phyloP scores from a whole-genome alignment of 2,888 invertebrate species.

The Plagiodera versicolora region DNA sequence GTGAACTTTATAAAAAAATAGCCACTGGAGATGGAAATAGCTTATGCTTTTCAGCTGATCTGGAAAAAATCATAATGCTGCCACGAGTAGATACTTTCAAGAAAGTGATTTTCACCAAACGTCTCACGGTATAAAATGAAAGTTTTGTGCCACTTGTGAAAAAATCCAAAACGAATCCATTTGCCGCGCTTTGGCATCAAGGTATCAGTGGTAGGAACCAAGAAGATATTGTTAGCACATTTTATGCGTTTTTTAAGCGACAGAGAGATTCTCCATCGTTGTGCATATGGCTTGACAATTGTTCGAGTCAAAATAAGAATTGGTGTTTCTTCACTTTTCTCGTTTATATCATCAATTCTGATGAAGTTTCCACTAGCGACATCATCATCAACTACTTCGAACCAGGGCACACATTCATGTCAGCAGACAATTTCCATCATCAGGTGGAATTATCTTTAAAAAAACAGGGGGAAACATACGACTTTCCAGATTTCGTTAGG shows the following conservation, averaged over 20 bases:
- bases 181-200: slow-evolving; percentile 39
- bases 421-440: slow-evolving; percentile 16
- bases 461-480: slow-evolving; percentile 16
- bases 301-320: slow-evolving; percentile 19
- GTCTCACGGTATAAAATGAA: slow-evolving; percentile 15
- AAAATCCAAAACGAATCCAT: slow-evolving; percentile 13
- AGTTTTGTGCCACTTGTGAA: slow-evolving; percentile 23
- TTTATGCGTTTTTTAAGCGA: slow-evolving; percentile 12
- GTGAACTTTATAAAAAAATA: slow-evolving; percentile 13
- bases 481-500: slow-evolving; percentile 22
- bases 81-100: slow-evolving; percentile 27
- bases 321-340: slow-evolving; percentile 18
- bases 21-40: slow-evolving; percentile 4
- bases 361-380: slow-evolving; percentile 8
- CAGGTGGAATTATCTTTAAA: slow-evolving; percentile 16
- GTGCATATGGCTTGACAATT: slow-evolving; percentile 15
- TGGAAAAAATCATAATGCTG: not conserved
- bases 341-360: slow-evolving; percentile 16
- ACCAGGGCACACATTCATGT: slow-evolving; percentile 17
- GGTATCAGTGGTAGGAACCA: slow-evolving; percentile 25
- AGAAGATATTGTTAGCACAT: slow-evolving; percentile 30
- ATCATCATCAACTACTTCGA: slow-evolving; percentile 14
- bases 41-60: slow-evolving; percentile 19
- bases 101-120: slow-evolving; percentile 28
- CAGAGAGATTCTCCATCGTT: slow-evolving; percentile 4